Evolutionary conservation across 30 jellyfish, hydroid and myxozoan genomes (phyloP), one percentile per base, ranked within the genome.

Genomic region (Phacellophora camtschatica): DNA sequence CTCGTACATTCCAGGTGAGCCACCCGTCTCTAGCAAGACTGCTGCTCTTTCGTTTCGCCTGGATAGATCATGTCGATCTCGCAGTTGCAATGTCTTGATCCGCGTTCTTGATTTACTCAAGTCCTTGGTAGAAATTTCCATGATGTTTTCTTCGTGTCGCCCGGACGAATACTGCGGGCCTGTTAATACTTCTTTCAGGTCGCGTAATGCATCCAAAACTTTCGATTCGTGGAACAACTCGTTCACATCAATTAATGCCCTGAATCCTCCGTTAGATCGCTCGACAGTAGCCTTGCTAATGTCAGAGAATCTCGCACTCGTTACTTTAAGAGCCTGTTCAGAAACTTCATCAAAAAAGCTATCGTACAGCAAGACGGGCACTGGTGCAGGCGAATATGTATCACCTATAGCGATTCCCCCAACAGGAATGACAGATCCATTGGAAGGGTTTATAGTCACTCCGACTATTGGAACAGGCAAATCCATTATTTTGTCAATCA

Each of bases 1-100:
- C 59, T 92, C 96, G 51, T 92, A 92, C 96, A 81, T 92, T 11
- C 98, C 98, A 9, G 96, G 98, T n/a, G 95, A 71, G 34, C 98
- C 98, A 32, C 98, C 98, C 2, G 77, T 92, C 7, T 92, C 98
- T 54, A 81, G 2, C 35, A 92, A 59, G 3, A 78, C 83, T 5
- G 92, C 32, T 11, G 92, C 87, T 39, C 95, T 62, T 54, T 92
- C 95, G 41, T 49, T 15, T 7, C 95, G 80, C 48, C 89, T 71
- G 6, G 83, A 77, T 9, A 85, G 35, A 68, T 85, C 95, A 32
- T 66, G 95, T 35, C 66, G 84, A 39, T 92, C 98, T 5, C 95
- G 82, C 1, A 92, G 30, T 22, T 78, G 83, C 65, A 71, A 15
- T 5, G 95, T 85, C 39, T 93, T 85, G 58, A 80, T 66, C n/a